Evolutionary conservation across 1,140 invertebrate genomes (phyloP).

Genomic region (Reticulitermes speratus): DNA sequence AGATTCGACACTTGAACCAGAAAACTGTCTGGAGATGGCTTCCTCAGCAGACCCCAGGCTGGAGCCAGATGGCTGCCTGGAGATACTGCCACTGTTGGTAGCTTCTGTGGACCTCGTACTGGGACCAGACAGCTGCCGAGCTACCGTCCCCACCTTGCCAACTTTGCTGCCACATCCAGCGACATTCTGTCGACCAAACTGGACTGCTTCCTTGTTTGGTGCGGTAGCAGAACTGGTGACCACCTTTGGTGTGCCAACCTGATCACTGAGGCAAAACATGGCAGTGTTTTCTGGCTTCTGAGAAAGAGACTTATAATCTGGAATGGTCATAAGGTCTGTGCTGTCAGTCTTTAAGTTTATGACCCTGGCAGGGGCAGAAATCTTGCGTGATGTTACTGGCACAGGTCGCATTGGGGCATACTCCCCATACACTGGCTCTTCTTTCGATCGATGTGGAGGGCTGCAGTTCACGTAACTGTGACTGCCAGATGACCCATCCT

Average conservation of each 20-base stretch:
- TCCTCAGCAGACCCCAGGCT: background rate
- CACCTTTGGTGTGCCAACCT: background rate
- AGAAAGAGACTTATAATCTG: background rate
- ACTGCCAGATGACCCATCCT: background rate
- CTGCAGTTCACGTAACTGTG: constrained; percentile 45
- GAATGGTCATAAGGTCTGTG: background rate
- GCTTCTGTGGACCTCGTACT: background rate
- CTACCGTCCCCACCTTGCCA: background rate
- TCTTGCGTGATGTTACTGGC: constrained; percentile 26
- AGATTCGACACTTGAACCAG: constrained; percentile 12
- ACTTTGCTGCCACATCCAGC: background rate
- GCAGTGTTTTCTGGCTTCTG: background rate
- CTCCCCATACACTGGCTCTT: constrained; percentile 37
- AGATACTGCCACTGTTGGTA: background rate
- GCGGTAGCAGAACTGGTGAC: background rate
- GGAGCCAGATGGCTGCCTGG: background rate
- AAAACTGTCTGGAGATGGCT: constrained; percentile 6
- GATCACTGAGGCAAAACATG: background rate
- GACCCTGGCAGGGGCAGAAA: background rate
- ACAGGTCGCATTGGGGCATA: constrained; percentile 46
- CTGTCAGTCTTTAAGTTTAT: background rate
- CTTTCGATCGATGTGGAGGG: constrained; percentile 27
- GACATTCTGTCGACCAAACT: background rate
- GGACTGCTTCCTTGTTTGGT: background rate
- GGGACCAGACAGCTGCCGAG: background rate